Conservation (phyloP, 2,113 vertebrate genomes). For the Triplophysa rosa region DNA sequence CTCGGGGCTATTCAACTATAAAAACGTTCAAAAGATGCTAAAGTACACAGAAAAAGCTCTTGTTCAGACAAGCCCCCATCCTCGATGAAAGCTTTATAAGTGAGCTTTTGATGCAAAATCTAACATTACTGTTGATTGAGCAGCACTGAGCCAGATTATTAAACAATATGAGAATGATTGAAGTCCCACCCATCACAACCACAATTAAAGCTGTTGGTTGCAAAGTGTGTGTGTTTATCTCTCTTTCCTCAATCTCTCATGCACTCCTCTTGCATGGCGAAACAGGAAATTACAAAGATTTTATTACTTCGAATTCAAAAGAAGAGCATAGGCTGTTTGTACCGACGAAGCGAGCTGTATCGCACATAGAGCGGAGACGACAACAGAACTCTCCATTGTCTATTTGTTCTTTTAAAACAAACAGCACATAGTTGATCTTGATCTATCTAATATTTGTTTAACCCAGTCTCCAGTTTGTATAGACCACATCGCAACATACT, state of each 20-base stretch:
- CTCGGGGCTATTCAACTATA: not conserved
- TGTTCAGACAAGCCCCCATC: constrained; percentile 37
- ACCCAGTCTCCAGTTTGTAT: not conserved
- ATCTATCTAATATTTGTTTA: constrained; percentile 21
- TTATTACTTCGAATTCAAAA: constrained; percentile 79
- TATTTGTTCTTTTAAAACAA: constrained; percentile 43
- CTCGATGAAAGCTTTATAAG: constrained; percentile 57
- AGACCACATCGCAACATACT: constrained; percentile 15
- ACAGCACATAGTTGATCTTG: constrained; percentile 43
- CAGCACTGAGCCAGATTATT: constrained; percentile 75
- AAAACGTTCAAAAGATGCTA: constrained; percentile 4
- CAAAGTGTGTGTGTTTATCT: constrained; percentile 55
- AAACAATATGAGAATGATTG: constrained; percentile 66
- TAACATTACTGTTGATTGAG: constrained; percentile 76
- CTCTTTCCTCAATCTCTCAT: constrained; percentile 54
- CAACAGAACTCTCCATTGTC: constrained; percentile 23
- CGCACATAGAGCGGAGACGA: constrained; percentile 29
- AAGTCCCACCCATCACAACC: constrained; percentile 67
- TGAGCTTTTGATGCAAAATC: constrained; percentile 59
- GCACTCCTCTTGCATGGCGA: constrained; percentile 55
- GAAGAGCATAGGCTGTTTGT: constrained; percentile 58
- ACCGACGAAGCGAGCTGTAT: constrained; percentile 48
- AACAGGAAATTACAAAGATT: constrained; percentile 81
- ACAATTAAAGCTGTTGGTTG: constrained; percentile 77
- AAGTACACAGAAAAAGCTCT: constrained; percentile 24